phyloP scores from a whole-genome alignment of 2,113 vertebrate genomes.

The Crotalus helleri region DNA sequence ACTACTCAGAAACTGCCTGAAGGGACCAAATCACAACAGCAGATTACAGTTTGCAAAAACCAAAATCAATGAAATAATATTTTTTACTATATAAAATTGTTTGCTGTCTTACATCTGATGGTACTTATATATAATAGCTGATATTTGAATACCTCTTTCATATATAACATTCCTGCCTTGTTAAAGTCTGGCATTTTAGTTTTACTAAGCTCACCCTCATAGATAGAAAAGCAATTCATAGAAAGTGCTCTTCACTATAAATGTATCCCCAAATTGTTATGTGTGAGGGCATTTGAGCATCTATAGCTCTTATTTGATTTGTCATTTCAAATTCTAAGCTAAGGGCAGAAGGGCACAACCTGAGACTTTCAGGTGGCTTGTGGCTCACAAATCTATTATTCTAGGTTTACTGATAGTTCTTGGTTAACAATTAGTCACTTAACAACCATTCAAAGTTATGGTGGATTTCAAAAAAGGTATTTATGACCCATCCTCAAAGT shows the following conservation, averaged over 20 bases:
- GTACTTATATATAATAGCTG: background rate
- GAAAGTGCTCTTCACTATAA: conserved; percentile 32
- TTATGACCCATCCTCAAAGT: no score
- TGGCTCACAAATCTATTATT: background rate
- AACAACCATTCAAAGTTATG: background rate
- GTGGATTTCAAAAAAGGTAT: no score
- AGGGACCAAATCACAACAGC: background rate
- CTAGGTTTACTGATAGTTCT: background rate
- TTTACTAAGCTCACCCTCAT: conserved; percentile 31
- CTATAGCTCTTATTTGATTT: background rate
- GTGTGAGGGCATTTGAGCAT: background rate
- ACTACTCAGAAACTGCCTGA: conserved; percentile 8
- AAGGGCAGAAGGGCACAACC: background rate
- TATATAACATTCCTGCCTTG: background rate
- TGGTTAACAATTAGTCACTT: background rate
- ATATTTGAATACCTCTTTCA: conserved; percentile 7
- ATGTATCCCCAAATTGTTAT: background rate
- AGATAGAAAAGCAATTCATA: conserved; percentile 46
- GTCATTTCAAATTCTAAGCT: background rate
- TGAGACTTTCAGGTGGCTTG: background rate
- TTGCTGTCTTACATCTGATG: background rate
- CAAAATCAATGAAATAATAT: background rate
- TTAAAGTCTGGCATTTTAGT: conserved; percentile 48
- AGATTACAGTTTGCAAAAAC: background rate
- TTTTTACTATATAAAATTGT: background rate